A percentile compares a stretch with the other conserved stretches of the same genome.
phyloP scores from a whole-genome alignment of 2,113 vertebrate genomes.

The Tinamus guttatus region DNA sequence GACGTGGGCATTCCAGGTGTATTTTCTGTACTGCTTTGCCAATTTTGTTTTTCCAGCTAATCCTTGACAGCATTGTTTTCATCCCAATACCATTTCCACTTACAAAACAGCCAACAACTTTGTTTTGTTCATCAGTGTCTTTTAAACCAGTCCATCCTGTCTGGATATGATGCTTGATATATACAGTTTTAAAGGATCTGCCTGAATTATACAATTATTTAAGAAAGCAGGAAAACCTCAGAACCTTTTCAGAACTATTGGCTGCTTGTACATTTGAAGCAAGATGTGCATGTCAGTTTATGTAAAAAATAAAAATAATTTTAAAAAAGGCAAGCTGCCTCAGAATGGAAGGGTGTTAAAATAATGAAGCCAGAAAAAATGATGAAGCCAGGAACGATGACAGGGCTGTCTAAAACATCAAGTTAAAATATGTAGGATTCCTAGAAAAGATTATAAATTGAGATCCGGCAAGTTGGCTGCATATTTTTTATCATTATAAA shows the following conservation, averaged over 20 bases:
- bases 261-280: neutral
- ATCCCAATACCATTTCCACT: neutral
- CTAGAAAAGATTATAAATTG: neutral
- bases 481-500: neutral
- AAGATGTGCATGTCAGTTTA: neutral
- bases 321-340: neutral
- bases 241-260: neutral
- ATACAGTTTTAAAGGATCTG: neutral
- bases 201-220: neutral
- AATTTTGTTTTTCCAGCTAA: neutral
- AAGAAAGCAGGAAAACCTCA: neutral
- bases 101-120: neutral
- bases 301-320: neutral
- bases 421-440: neutral
- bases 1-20: neutral
- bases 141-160: neutral
- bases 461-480: neutral
- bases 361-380: neutral
- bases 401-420: neutral
- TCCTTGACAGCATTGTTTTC: neutral
- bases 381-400: neutral
- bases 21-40: neutral
- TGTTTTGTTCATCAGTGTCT: neutral
- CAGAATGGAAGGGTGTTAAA: neutral
- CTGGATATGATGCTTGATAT: neutral